Evolutionary conservation across 2,797 vertebrate species (phyloP).

Genomic region (Vultur gryphus): DNA sequence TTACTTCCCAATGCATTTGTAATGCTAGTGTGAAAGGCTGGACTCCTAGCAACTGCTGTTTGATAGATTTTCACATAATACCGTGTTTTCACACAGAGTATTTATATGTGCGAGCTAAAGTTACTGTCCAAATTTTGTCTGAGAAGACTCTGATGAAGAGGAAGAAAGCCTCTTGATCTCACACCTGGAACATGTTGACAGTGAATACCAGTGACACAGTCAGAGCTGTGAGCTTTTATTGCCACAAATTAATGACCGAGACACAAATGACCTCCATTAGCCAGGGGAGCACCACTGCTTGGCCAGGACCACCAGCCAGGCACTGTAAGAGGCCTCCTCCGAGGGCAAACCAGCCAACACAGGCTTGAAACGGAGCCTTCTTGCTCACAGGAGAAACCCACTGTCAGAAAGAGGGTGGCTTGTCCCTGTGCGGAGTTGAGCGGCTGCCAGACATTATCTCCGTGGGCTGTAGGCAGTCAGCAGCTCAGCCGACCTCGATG

Average conservation of each 20-base stretch:
- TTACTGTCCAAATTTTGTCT: neutral
- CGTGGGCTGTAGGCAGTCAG: neutral
- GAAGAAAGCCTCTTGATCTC: neutral
- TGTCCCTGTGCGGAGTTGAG: neutral
- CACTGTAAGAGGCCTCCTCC: rapidly evolving
- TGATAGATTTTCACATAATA: neutral
- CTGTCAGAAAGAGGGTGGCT: neutral
- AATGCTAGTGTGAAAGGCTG: neutral
- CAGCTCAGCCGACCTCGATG: neutral
- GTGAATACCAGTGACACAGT: neutral
- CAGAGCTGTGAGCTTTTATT: neutral
- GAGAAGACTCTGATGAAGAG: neutral
- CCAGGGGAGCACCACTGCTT: neutral
- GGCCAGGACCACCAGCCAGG: neutral
- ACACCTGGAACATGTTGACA: neutral
- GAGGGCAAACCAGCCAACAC: neutral
- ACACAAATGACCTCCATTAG: neutral
- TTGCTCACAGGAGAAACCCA: neutral
- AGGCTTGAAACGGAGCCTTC: neutral
- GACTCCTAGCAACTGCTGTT: neutral
- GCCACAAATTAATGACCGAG: neutral
- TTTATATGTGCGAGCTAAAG: neutral
- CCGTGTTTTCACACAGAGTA: neutral
- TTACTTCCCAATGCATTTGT: neutral
- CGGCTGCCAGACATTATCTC: neutral